Evolutionary conservation across 2,888 invertebrate genomes (phyloP).

Genomic region (Oscheius onirici): DNA sequence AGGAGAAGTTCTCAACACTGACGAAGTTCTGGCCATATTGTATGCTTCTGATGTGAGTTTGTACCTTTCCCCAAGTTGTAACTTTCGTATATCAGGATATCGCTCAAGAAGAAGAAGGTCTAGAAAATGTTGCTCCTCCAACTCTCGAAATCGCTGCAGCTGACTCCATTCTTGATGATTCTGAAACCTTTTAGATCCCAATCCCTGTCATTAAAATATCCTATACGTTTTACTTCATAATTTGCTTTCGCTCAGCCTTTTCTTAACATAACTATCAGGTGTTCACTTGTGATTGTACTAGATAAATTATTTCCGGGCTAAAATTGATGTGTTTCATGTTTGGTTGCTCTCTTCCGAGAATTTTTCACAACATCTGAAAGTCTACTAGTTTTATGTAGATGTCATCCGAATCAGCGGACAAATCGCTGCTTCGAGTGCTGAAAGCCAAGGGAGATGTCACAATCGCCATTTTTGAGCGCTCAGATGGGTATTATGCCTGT

Average conservation of each 20-base stretch:
- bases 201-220: neutral
- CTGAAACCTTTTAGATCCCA: slow-evolving; percentile 23
- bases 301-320: neutral
- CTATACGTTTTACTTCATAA: neutral
- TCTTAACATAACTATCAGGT: neutral
- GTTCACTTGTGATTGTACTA: neutral
- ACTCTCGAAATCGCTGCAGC: neutral
- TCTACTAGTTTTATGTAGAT: slow-evolving; percentile 12
- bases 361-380: neutral
- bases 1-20: neutral
- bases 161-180: neutral
- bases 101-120: neutral
- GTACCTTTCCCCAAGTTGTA: neutral
- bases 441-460: slow-evolving; percentile 51
- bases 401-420: slow-evolving; percentile 38
- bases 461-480: slow-evolving; percentile 56
- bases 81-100: neutral
- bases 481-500: slow-evolving; percentile 54
- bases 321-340: neutral
- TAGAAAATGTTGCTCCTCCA: slow-evolving; percentile 5
- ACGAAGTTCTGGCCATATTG: slow-evolving; percentile 13
- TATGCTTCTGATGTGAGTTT: slow-evolving; percentile 21
- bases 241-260: neutral
- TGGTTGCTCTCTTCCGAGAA: neutral
- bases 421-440: slow-evolving; percentile 49